Evolutionary conservation across 2,888 invertebrate species (phyloP).

Genomic region (Trachelus stipa): DNA sequence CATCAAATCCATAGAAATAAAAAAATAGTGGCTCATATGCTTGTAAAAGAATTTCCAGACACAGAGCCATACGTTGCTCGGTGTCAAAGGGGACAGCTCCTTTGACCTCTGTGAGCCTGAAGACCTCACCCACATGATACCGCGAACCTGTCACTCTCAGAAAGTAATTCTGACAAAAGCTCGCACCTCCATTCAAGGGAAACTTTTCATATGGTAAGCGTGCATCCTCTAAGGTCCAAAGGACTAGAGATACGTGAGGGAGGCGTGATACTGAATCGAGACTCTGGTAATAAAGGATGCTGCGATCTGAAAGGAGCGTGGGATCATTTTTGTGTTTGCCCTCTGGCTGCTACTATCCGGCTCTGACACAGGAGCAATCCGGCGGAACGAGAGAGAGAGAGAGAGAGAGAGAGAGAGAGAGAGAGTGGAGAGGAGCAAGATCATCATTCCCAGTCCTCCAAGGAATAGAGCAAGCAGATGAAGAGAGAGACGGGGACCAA

Average conservation of each 20-base stretch:
- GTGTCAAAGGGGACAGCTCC: background rate
- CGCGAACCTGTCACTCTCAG: constrained; percentile 53
- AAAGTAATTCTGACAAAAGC: constrained; percentile 50
- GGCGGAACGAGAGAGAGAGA: too few relatives aligned
- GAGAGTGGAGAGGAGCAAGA: too few relatives aligned
- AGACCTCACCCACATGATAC: constrained; percentile 45
- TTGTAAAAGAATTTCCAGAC: too few relatives aligned
- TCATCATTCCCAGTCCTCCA: too few relatives aligned
- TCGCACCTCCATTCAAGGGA: constrained; percentile 47
- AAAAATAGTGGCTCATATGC: too few relatives aligned
- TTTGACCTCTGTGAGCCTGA: constrained; percentile 24
- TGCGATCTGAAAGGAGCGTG: constrained; percentile 60
- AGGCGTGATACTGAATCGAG: constrained; percentile 66
- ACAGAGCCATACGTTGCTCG: too few relatives aligned
- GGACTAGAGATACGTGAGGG: constrained; percentile 45
- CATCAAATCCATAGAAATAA: too few relatives aligned
- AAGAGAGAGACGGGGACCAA: too few relatives aligned
- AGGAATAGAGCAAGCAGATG: too few relatives aligned
- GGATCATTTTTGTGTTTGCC: constrained; percentile 52
- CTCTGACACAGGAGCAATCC: background rate
- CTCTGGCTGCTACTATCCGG: constrained; percentile 9
- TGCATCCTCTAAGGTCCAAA: constrained; percentile 37
- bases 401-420: too few relatives aligned
- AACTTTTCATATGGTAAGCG: constrained; percentile 61
- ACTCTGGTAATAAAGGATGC: constrained; percentile 63